These are phyloP conservation scores for Chondrilla cf. caribensis DNA, from an alignment of 37 sponge, comb jelly and placozoan genomes.

Conservation along the genomic window DNA sequence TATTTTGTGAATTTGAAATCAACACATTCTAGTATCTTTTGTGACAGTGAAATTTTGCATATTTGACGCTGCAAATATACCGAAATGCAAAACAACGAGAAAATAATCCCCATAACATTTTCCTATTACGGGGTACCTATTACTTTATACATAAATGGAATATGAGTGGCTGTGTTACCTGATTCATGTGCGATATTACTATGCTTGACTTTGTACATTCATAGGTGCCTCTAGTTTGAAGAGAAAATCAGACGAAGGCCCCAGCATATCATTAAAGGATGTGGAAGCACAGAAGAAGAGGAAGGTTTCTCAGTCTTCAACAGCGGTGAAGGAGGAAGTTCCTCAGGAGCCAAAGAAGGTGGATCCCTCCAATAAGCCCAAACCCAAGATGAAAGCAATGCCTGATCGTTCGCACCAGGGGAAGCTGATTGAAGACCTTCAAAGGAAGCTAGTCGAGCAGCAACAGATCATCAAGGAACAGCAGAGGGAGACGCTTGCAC, in stretches of 20 bases:
- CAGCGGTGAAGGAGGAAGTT: not conserved
- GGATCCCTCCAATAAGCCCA: not conserved
- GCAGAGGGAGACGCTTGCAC: slow-evolving; percentile 25
- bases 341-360: not conserved
- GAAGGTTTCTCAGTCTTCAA: not conserved
- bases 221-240: not conserved
- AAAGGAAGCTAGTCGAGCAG: slow-evolving; percentile 32
- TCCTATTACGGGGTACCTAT: too few relatives aligned
- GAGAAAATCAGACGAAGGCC: not conserved
- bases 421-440: slow-evolving; percentile 12
- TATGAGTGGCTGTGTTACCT: too few relatives aligned
- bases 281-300: not conserved
- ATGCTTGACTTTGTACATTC: not conserved
- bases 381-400: not conserved
- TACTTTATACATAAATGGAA: too few relatives aligned
- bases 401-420: not conserved
- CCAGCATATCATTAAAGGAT: not conserved
- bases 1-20: too few relatives aligned
- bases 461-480: slow-evolving; percentile 48
- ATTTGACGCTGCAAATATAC: too few relatives aligned
- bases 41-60: too few relatives aligned
- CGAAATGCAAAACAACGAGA: too few relatives aligned
- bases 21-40: too few relatives aligned
- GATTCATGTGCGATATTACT: too few relatives aligned
- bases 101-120: too few relatives aligned